Evolutionary conservation across 2,888 invertebrate species (phyloP), one percentile per base, ranked within the genome.

Genomic region (Zele albiditarsus): DNA sequence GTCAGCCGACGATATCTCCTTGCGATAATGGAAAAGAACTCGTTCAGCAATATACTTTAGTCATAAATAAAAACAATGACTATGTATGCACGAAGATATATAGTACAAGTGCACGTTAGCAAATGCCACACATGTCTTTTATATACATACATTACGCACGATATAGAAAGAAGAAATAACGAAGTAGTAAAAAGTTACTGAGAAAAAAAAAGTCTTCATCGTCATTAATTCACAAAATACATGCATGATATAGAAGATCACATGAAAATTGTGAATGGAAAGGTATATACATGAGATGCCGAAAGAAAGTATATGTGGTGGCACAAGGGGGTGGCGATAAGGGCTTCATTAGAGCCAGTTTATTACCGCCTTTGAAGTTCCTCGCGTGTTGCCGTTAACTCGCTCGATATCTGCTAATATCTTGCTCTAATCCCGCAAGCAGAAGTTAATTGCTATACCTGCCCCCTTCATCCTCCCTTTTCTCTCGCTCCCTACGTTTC

Each of bases 341-440:
- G 88, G 87, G 88, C 87, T 89, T 89, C 89, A 88, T 89, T 89
- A 89, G 89, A 88, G 86, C 85, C 86, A 88, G 88, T 89, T 89
- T 89, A 89, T 89, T 89, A 89, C 87, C 84, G 86, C 89, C 89
- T 89, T 89, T 89, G 89, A 89, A 89, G 88, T 89, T 87, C 86
- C 88, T 89, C 86, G 89, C 89, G 88, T 89, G 89, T 88, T 88
- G 85, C 88, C 86, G 86, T 88, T 88, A 86, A 89, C 88, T 88
- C 87, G 88, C 88, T 89, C 89, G 88, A 89, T 89, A 89, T 89
- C 88, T 89, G 86, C 87, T 87, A 89, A 89, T 89, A 89, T 89
- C 88, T 88, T 83, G 87, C 84, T 88, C 88, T 88, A 88, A 89
- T 89, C 89, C 89, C 85, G 85, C 86, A 86, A 88, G 88, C 88